Percentiles rank a stretch among this genome's conserved stretches.
These are phyloP conservation scores for Clarias macrocephalus DNA, from an alignment of 2,113 vertebrate genomes.

Conservation along the genomic window DNA sequence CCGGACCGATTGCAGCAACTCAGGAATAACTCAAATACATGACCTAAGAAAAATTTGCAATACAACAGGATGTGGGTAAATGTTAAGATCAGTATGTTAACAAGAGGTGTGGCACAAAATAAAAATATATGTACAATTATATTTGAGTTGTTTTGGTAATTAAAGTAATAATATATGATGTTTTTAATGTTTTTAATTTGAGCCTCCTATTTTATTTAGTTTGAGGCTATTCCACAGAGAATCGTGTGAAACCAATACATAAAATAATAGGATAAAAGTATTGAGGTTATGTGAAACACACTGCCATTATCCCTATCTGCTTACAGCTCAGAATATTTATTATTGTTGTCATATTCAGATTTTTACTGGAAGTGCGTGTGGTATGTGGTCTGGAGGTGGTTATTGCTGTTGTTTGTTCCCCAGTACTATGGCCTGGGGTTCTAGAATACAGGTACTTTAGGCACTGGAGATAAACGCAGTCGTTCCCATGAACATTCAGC, in stretches of 20 bases:
- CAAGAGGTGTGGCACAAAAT: background rate
- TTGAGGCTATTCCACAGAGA: background rate
- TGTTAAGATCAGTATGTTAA: background rate
- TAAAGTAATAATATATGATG: background rate
- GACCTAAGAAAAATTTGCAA: slow-evolving; percentile 16
- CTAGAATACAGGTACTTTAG: too few relatives aligned
- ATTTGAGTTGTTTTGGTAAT: background rate
- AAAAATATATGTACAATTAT: background rate
- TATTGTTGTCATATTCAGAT: background rate
- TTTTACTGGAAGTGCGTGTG: background rate
- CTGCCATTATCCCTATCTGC: background rate
- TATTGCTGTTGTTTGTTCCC: background rate
- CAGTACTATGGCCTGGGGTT: background rate
- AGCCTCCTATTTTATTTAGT: background rate
- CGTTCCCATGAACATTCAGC: too few relatives aligned
- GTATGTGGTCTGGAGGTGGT: background rate
- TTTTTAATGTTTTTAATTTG: too few relatives aligned
- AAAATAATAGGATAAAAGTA: background rate
- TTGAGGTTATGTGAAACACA: background rate
- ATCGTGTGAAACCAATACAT: background rate
- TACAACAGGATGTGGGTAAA: background rate
- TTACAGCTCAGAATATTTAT: background rate
- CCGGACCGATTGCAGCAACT: background rate
- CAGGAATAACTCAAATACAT: slow-evolving; percentile 20
- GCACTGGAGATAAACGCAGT: too few relatives aligned